Percentiles rank a stretch among this genome's conserved stretches.
Evolutionary conservation across 2,797 vertebrate species (phyloP).

Genomic region (Microctenopoma lineatum): DNA sequence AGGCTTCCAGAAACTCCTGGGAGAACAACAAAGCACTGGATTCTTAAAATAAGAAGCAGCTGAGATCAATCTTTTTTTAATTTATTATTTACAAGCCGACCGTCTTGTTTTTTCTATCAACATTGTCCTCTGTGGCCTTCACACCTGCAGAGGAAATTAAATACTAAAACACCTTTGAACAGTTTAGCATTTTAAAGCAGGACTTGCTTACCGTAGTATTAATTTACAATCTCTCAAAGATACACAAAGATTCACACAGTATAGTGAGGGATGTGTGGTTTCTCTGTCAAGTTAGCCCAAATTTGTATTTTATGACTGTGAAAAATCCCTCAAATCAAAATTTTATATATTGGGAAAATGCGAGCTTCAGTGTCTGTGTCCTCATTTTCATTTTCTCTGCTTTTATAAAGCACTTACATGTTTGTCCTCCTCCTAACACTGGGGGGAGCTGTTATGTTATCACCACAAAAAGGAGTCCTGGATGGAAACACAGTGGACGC

Average conservation of each 20-base stretch:
- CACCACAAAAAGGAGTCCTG: conserved; percentile 19
- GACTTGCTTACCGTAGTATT: conserved; percentile 2
- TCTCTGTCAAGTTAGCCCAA: conserved; percentile 35
- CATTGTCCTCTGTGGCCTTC: neutral
- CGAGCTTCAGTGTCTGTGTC: conserved; percentile 31
- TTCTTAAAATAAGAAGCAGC: conserved; percentile 25
- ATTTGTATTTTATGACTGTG: conserved; percentile 36
- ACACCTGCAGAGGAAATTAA: conserved; percentile 18
- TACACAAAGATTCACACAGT: neutral
- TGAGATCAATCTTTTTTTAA: conserved; percentile 3
- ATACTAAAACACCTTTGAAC: conserved; percentile 7
- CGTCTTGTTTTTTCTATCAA: conserved; percentile 11
- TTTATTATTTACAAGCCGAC: conserved; percentile 5
- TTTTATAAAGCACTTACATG: neutral
- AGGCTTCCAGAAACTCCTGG: conserved; percentile 23
- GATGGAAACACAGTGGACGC: conserved; percentile 1
- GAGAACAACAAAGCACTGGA: conserved; percentile 16
- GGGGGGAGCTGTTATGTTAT: conserved; percentile 76
- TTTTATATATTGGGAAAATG: conserved; percentile 20
- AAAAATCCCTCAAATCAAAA: conserved; percentile 36
- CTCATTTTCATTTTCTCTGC: conserved; percentile 5
- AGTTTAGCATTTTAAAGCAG: conserved; percentile 30
- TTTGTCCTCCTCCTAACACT: conserved; percentile 63
- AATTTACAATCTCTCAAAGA: conserved; percentile 25
- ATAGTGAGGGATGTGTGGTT: conserved; percentile 9